Evolutionary conservation across 2,797 vertebrate genomes (phyloP), one percentile per base, ranked within the genome.

Genomic region (Betta splendens): DNA sequence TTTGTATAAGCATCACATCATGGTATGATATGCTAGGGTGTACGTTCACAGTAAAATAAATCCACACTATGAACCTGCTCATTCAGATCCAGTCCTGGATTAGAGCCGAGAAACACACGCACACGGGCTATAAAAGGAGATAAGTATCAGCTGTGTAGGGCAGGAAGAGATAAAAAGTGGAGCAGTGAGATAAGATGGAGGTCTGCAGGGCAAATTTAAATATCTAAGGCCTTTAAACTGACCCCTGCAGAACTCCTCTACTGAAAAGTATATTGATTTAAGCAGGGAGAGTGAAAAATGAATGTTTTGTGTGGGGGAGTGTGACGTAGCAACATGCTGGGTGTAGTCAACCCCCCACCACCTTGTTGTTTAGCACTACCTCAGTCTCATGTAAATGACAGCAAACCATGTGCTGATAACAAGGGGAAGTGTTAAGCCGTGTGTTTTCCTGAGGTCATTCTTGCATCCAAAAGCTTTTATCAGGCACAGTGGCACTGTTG

Each of bases 361-460:
- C 29, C 15, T 20, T 43, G 61, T 31, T 62, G 46, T 58, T 48
- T 50, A 26, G 10, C 18, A 62, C 23, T 22, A 23, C 11, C 53
- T 48, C 43, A 45, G 46, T 51, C 60, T 47, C 70, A 72, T 78
- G 64, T 67, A 79, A 80, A 78, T 17, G 54, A 56, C 36, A 51
- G 35, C 47, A 37, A 50, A 26, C 29, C 31, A 32, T 11, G 42
- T 49, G 40, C 16, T 40, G 43, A 44, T 75, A 3, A 42, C 22
- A 16, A 10, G 5, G 28, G 7, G 2, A 38, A 21, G 13, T 36
- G 32, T 29, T 8, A 7, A 21, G 26, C 18, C 42, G 3, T 20
- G 43, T 5, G 1, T 18, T 22, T n/a, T 17, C n/a, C 33, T 37
- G 18, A 9, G 17, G 36, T 15, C 37, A 26, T 15, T 40, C 13